Evolutionary conservation across 1,140 invertebrate genomes (phyloP).

Genomic region (Sarcophaga peregrina): DNA sequence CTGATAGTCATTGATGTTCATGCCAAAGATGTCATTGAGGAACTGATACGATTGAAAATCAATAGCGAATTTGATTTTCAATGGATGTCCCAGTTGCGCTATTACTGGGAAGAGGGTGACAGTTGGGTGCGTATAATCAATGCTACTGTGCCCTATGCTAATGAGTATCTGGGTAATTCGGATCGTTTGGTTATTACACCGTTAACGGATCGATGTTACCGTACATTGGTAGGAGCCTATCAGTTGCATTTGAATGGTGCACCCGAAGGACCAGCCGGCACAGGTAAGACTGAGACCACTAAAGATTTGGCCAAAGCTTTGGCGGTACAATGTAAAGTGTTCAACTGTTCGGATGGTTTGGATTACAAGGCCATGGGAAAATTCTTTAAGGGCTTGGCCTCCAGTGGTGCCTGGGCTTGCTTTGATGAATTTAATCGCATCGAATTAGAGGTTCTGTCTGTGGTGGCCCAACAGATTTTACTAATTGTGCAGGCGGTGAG

Average conservation of each 20-base stretch:
- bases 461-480: constrained; percentile 86
- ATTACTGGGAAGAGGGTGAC: constrained; percentile 88
- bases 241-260: constrained; percentile 88
- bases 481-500: constrained; percentile 84
- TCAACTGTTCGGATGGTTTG: constrained; percentile 94
- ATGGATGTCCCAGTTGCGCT: constrained; percentile 91
- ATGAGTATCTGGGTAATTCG: constrained; percentile 89
- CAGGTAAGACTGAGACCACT: constrained; percentile 90
- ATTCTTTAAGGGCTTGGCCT: constrained; percentile 88
- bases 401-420: constrained; percentile 91
- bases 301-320: constrained; percentile 91
- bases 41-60: constrained; percentile 78
- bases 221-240: constrained; percentile 88
- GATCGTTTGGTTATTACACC: constrained; percentile 83
- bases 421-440: constrained; percentile 97
- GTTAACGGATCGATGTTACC: constrained; percentile 86
- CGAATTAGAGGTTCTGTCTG: constrained; percentile 87
- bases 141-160: constrained; percentile 85
- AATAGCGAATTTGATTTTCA: constrained; percentile 84
- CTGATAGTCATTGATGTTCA: constrained; percentile 93
- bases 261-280: constrained; percentile 89
- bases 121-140: constrained; percentile 88
- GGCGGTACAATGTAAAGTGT: constrained; percentile 92
- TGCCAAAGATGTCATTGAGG: constrained; percentile 86
- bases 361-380: constrained; percentile 95